Evolutionary conservation across 2,113 vertebrate species (phyloP).

Genomic region (Rhinoderma darwinii): DNA sequence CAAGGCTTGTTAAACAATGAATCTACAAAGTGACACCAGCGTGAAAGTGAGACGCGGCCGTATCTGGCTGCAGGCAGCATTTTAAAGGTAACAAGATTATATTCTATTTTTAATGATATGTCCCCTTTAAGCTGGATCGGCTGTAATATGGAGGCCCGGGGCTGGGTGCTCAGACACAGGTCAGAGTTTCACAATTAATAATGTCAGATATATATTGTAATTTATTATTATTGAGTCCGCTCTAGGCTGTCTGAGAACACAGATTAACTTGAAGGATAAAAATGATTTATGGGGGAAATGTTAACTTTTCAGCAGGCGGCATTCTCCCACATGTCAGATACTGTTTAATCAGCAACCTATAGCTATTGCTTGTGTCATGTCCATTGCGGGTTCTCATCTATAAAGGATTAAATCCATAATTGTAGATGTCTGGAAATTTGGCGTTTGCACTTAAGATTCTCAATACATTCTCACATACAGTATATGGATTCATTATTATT

Average conservation of each 20-base stretch:
- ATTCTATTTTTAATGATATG: conserved; percentile 41
- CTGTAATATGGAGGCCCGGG: neutral
- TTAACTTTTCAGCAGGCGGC: conserved; percentile 18
- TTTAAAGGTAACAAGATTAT: conserved; percentile 46
- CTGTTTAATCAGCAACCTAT: conserved; percentile 47
- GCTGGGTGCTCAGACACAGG: conserved; percentile 21
- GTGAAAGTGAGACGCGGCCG: neutral
- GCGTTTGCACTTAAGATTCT: neutral
- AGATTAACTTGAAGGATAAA: conserved; percentile 48
- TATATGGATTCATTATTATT: neutral
- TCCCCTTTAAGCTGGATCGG: conserved; percentile 26
- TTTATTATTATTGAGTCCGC: conserved; percentile 45
- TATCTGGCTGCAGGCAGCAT: neutral
- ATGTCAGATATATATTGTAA: conserved; percentile 49
- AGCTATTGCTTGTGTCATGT: conserved; percentile 22
- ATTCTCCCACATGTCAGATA: conserved; percentile 33
- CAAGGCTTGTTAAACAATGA: neutral
- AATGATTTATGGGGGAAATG: conserved; percentile 46
- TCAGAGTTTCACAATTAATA: conserved; percentile 48
- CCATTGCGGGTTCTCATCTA: neutral
- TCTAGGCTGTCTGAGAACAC: conserved; percentile 21
- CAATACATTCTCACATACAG: neutral
- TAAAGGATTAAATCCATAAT: conserved; percentile 15
- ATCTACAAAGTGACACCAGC: conserved; percentile 3
- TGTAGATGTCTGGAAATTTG: neutral